phyloP scores from a whole-genome alignment of 2,888 invertebrate genomes.

The Podabrus alpinus region DNA sequence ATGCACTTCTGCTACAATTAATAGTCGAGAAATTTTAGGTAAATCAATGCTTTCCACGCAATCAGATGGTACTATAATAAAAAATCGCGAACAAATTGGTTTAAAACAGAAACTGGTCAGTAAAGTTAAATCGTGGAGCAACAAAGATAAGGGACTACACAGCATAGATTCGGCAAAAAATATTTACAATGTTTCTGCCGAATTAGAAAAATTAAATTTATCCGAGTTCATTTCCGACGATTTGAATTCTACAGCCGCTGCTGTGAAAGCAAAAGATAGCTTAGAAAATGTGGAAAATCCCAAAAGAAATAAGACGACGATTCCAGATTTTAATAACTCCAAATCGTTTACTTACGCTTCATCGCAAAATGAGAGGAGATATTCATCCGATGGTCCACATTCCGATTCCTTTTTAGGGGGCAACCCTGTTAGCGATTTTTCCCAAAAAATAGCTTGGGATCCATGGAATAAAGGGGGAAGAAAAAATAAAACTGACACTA shows the following conservation, averaged over 20 bases:
- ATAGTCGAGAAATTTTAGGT: conserved; percentile 14
- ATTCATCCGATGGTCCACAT: conserved; percentile 32
- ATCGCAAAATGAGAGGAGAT: conserved; percentile 32
- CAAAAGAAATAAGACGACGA: conserved; percentile 30
- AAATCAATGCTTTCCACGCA: conserved; percentile 27
- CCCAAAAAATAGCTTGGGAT: conserved; percentile 45
- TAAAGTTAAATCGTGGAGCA: conserved; percentile 34
- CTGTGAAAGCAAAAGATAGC: conserved; percentile 46
- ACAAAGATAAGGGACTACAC: conserved; percentile 12
- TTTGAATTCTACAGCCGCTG: conserved; percentile 29
- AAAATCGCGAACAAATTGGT: conserved; percentile 16
- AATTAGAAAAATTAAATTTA: conserved; percentile 32
- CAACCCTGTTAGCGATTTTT: conserved; percentile 31
- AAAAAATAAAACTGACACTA: conserved; percentile 47
- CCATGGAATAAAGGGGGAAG: conserved; percentile 47
- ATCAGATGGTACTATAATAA: conserved; percentile 33
- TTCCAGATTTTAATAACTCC: conserved; percentile 33
- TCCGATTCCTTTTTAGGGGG: conserved; percentile 36
- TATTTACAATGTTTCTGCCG: conserved; percentile 14
- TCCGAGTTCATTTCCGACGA: conserved; percentile 35
- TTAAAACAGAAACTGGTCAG: conserved; percentile 35
- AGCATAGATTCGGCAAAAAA: conserved; percentile 13
- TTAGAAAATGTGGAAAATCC: conserved; percentile 42
- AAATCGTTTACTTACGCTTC: conserved; percentile 35
- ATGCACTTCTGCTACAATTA: conserved; percentile 4